These are phyloP conservation scores for Rhegmatorhina hoffmannsi DNA, from an alignment of 2,113 vertebrate species.

Conservation along the genomic window DNA sequence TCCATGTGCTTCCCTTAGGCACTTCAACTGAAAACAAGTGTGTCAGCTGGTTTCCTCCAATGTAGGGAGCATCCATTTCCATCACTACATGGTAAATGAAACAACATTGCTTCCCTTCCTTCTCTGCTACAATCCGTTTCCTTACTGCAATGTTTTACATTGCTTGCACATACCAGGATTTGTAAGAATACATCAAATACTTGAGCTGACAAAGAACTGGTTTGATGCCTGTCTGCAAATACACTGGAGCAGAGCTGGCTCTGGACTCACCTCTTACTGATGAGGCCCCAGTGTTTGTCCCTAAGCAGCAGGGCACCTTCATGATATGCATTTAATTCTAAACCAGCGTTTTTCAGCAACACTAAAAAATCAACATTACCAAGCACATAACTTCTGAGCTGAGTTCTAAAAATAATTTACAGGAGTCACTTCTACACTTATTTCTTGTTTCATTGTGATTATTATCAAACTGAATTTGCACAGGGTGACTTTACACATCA, in stretches of 20 bases:
- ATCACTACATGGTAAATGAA: not conserved
- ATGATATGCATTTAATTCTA: not conserved
- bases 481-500: not conserved
- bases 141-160: not conserved
- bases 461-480: not conserved
- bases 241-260: not conserved
- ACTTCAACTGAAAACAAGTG: not conserved
- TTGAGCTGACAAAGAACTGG: not conserved
- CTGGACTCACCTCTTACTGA: not conserved
- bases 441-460: not conserved
- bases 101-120: not conserved
- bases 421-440: not conserved
- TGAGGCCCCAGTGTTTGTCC: not conserved
- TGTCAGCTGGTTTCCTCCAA: not conserved
- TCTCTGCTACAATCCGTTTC: not conserved
- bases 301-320: not conserved
- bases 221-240: not conserved
- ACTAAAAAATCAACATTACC: not conserved
- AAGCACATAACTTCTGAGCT: not conserved
- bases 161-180: not conserved
- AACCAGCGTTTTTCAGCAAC: not conserved
- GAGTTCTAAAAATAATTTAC: not conserved
- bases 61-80: not conserved
- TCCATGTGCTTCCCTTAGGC: not conserved
- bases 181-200: not conserved